Base-by-base conservation (phyloP, 2,113 vertebrate species). In the Percina caprodes region DNA sequence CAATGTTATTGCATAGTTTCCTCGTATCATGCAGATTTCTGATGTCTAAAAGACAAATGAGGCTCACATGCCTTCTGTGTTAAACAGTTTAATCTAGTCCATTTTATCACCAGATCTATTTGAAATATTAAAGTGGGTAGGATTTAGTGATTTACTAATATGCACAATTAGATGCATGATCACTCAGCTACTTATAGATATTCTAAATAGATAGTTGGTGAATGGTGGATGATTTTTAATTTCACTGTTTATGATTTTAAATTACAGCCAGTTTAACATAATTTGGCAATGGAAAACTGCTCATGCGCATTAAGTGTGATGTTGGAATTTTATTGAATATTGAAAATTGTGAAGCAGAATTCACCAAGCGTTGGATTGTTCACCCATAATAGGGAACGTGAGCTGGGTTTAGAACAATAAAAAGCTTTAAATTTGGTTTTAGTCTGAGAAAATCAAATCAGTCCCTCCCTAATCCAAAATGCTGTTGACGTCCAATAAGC, bases 191-290 rank as follows among this genome's bases (percentile, higher is more conserved):
- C 11, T 46, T 35, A 63, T 80, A 45, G 49, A 74, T 18, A 6
- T 10, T 19, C 1, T 16, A 30, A 60, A 72, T 3, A 66, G 35
- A 60, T 45, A 39, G 49, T 39, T 56, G 16, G 2, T 61, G 35
- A 80, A 42, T 33, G 33, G 52, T 19, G 3, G 45, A 65, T 61
- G 69, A 19, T 61, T 85, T 80, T 74, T 77, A 74, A 79, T 83
- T 87, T 77, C 52, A 81, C 42, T 65, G 56, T 23, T 16, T 55
- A 35, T 78, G 42, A 72, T 75, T 61, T 74, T 66, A 83, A 33
- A 78, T 75, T 45, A 69, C 10, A 80, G 35, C n/a, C 23, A 33
- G 42, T 69, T 52, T 49, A 23, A 48, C 77, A 33, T 77, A 48
- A 24, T 3, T 12, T 80, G 23, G 4, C 24, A 15, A n/a, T 42